Percentiles rank a stretch among this genome's conserved stretches.
Evolutionary conservation across 92 coral and sea anemone genomes (phyloP).

Genomic region (Actinostola sp.): DNA sequence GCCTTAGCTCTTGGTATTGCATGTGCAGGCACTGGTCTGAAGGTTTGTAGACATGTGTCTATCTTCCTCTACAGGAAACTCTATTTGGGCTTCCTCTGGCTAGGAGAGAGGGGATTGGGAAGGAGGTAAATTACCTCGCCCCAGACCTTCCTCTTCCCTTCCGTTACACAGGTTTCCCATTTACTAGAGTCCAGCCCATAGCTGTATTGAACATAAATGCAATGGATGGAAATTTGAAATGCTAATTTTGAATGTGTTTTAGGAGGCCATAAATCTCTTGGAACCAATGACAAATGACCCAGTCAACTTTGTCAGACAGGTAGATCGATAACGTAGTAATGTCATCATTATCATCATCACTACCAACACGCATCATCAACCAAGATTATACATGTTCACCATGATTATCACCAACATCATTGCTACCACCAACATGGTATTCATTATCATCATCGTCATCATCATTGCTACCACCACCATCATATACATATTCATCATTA

Average conservation of each 20-base stretch:
- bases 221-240: not conserved
- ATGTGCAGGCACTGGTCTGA: conserved; percentile 98
- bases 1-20: conserved; percentile 98
- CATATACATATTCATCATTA: too few relatives aligned
- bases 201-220: not conserved
- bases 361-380: too few relatives aligned
- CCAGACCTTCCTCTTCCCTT: too few relatives aligned
- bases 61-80: not conserved
- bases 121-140: too few relatives aligned
- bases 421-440: too few relatives aligned
- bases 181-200: too few relatives aligned
- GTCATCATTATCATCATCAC: not conserved
- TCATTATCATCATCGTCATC: too few relatives aligned
- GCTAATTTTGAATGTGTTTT: conserved; percentile 1
- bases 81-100: conserved; percentile 8
- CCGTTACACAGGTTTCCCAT: too few relatives aligned
- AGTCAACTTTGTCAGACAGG: conserved; percentile 97
- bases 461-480: too few relatives aligned
- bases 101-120: too few relatives aligned
- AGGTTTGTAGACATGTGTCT: conserved; percentile 42
- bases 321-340: not conserved
- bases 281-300: conserved; percentile 99
- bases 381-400: too few relatives aligned
- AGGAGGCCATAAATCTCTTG: conserved; percentile 92
- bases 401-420: too few relatives aligned